Base-by-base conservation (phyloP, 2,797 vertebrate genomes). In the Coregonus sp. region DNA sequence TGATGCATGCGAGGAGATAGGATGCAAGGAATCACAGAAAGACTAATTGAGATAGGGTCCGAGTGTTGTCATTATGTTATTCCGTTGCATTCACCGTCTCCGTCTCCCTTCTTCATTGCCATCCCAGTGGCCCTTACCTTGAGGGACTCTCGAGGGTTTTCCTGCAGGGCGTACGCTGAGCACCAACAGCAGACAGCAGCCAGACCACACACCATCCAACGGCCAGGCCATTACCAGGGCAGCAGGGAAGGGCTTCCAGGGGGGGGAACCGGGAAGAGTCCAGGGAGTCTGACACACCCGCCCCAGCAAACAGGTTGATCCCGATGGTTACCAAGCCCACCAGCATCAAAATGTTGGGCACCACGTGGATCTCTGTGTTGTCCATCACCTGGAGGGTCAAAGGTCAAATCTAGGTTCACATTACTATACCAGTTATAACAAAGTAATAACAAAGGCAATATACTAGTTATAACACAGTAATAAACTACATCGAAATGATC, bases 201-300 rank as follows among this genome's bases (percentile, higher is more conserved):
- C 95, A 85, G 14, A 84, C 80, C 80, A 29, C 95, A 96, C 83
- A 98, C 92, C 82, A 97, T 54, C 4, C 94, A 80, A 0, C n/a
- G n/a, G 95, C 97, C 3, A 90, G 47, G 0, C 81, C 85, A 87
- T 96, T 96, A 94, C 92, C 96, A 99, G 3, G 87, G 93, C 94
- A 96, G 93, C 88, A 99, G 90, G 90, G 87, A 96, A 81, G 70
- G 94, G 89, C 87, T 96, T 98, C 98, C 98, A 99, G 84, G 94
- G 97, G 40, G 40, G 93, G 94, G 80, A 96, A 98, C 77, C 96
- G 97, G 59, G 90, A 79, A 0, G 95, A 91, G 75, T 99, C 97
- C 94, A 99, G 88, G 29, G 98, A 96, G 76, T 99, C 98, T 98
- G 97, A 92, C 98, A 98, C 83, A 98, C 94, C 80, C 97, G 97